These are phyloP conservation scores for Brachynemurus nebulosus DNA, from an alignment of 2,888 invertebrate genomes.

Conservation along the genomic window DNA sequence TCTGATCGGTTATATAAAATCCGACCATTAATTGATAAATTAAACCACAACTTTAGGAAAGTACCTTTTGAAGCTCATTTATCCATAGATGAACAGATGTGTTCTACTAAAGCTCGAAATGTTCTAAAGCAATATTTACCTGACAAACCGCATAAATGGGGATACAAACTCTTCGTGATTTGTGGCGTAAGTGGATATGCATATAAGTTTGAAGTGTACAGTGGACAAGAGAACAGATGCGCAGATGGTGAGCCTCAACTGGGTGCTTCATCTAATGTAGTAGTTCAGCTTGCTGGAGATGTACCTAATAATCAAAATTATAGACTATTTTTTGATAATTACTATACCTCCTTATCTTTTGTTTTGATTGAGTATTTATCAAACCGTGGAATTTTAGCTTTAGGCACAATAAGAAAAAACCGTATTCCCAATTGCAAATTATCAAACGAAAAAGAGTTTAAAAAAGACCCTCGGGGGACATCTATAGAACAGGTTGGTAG, in stretches of 20 bases:
- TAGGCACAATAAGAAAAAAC: constrained; percentile 19
- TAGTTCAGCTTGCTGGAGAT: constrained; percentile 20
- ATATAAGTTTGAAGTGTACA: constrained; percentile 23
- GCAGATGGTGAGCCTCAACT: constrained; percentile 20
- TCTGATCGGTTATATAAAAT: constrained; percentile 16
- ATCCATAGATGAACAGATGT: constrained; percentile 22
- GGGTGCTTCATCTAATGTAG: constrained; percentile 22
- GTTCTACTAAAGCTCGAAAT: constrained; percentile 24
- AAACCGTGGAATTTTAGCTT: constrained; percentile 17
- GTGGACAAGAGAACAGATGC: constrained; percentile 17
- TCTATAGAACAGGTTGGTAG: constrained; percentile 15
- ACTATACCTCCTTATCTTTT: constrained; percentile 19
- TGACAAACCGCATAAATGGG: constrained; percentile 25
- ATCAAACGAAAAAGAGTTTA: constrained; percentile 17
- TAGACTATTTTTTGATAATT: constrained; percentile 23
- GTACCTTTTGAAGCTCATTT: constrained; percentile 14
- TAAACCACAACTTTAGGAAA: constrained; percentile 10
- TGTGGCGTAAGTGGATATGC: constrained; percentile 20
- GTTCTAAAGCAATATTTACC: constrained; percentile 23
- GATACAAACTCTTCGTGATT: constrained; percentile 19
- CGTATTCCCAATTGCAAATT: constrained; percentile 21
- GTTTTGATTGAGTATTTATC: constrained; percentile 17
- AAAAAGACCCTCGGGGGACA: constrained; percentile 16
- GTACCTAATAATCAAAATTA: constrained; percentile 21
- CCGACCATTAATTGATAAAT: constrained; percentile 14